phyloP scores from a whole-genome alignment of 2,888 invertebrate species.

The Zootermopsis nevadensis region DNA sequence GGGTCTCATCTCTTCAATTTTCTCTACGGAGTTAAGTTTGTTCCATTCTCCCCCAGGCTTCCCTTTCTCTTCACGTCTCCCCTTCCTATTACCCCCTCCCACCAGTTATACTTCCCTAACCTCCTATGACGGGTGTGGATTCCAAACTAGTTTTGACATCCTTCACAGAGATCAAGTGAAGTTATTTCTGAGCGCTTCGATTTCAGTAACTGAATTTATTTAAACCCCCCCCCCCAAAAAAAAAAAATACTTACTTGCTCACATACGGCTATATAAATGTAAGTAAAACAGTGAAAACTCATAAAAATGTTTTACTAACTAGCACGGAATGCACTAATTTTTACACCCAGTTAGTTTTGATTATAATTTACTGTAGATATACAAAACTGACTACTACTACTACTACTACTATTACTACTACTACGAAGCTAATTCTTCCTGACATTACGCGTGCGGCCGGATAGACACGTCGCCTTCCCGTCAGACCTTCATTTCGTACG shows the following conservation, averaged over 20 bases:
- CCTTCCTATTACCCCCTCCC: not conserved
- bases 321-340: too few species aligned
- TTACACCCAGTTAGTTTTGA: too few species aligned
- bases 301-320: too few species aligned
- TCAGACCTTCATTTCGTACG: too few species aligned
- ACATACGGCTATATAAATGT: not conserved
- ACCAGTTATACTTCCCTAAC: not conserved
- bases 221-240: too few species aligned
- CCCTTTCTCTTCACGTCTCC: not conserved
- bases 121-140: not conserved
- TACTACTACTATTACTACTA: too few species aligned
- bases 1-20: constrained; percentile 24
- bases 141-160: not conserved
- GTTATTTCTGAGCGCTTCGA: not conserved
- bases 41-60: not conserved
- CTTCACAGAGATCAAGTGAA: not conserved
- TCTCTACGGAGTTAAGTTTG: constrained; percentile 17
- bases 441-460: too few species aligned
- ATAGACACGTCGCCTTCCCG: not conserved
- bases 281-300: too few species aligned
- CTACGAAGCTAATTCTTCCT: too few species aligned
- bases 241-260: not conserved
- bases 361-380: too few species aligned
- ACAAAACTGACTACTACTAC: too few species aligned
- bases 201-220: not conserved